phyloP scores from a whole-genome alignment of 2,888 invertebrate genomes.

The Nebria salina region DNA sequence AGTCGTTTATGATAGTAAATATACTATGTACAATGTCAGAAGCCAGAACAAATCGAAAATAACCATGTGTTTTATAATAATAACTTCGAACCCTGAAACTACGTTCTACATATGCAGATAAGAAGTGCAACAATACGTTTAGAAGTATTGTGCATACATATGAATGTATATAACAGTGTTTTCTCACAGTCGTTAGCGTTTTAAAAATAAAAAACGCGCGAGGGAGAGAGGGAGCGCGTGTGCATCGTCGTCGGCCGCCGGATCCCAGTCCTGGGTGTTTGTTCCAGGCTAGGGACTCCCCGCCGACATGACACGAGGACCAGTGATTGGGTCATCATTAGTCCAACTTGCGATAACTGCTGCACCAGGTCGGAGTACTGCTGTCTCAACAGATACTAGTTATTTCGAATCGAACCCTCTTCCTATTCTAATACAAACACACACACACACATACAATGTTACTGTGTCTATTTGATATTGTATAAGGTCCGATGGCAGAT shows the following conservation, averaged over 20 bases:
- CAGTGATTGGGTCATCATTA: conserved; percentile 42
- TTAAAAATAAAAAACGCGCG: background rate
- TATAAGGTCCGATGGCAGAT: too few relatives aligned
- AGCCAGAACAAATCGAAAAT: too few relatives aligned
- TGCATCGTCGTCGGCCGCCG: conserved; percentile 19
- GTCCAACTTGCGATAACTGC: conserved; percentile 33
- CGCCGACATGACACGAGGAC: conserved; percentile 22
- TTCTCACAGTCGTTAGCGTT: conserved; percentile 15
- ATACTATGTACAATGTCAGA: too few relatives aligned
- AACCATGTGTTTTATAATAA: too few relatives aligned
- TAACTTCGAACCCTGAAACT: too few relatives aligned
- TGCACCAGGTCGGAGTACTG: conserved; percentile 20
- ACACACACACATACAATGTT: background rate
- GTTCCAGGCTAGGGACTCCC: conserved; percentile 20
- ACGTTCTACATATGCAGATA: background rate
- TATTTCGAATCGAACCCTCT: conserved; percentile 12
- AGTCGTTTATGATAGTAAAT: too few relatives aligned
- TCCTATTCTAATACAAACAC: background rate
- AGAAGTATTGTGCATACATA: background rate
- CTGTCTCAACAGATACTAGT: conserved; percentile 41
- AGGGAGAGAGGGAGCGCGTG: background rate
- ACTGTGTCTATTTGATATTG: too few relatives aligned
- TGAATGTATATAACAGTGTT: background rate
- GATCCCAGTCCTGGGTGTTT: conserved; percentile 15
- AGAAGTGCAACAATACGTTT: background rate